These are phyloP conservation scores for Bimastos eiseni DNA, from an alignment of 2,888 invertebrate genomes.

Conservation along the genomic window DNA sequence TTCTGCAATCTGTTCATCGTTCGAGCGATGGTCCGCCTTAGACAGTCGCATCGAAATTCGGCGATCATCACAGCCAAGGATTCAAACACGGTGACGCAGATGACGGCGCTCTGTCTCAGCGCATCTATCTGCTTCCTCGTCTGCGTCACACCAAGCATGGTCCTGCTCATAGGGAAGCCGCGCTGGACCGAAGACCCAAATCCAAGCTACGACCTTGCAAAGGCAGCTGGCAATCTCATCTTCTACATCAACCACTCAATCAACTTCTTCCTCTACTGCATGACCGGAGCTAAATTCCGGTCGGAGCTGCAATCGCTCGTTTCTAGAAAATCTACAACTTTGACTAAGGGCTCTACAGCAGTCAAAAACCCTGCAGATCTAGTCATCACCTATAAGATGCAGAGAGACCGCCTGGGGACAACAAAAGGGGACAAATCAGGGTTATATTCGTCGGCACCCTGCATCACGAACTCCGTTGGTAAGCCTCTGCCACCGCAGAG, in stretches of 20 bases:
- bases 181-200: slow-evolving; percentile 37
- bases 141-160: slow-evolving; percentile 44
- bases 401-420: neutral
- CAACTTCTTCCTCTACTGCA: slow-evolving; percentile 42
- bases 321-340: neutral
- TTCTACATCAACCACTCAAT: slow-evolving; percentile 40
- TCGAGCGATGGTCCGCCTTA: slow-evolving; percentile 32
- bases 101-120: slow-evolving; percentile 44
- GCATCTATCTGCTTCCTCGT: slow-evolving; percentile 45
- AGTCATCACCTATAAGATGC: neutral
- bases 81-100: slow-evolving; percentile 40
- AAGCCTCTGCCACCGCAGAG: neutral
- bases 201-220: slow-evolving; percentile 34
- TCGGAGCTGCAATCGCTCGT: slow-evolving; percentile 26
- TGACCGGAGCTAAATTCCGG: slow-evolving; percentile 39
- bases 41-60: neutral
- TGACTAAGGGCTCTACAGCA: neutral
- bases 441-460: neutral
- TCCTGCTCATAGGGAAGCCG: slow-evolving; percentile 45
- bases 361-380: neutral
- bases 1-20: slow-evolving; percentile 45
- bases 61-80: neutral
- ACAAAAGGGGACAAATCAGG: neutral
- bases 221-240: slow-evolving; percentile 38
- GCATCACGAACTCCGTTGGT: neutral